Percentiles rank a stretch among this genome's conserved stretches.
Conservation (phyloP, 2,888 invertebrate genomes). For the Creontiades dilutus region DNA sequence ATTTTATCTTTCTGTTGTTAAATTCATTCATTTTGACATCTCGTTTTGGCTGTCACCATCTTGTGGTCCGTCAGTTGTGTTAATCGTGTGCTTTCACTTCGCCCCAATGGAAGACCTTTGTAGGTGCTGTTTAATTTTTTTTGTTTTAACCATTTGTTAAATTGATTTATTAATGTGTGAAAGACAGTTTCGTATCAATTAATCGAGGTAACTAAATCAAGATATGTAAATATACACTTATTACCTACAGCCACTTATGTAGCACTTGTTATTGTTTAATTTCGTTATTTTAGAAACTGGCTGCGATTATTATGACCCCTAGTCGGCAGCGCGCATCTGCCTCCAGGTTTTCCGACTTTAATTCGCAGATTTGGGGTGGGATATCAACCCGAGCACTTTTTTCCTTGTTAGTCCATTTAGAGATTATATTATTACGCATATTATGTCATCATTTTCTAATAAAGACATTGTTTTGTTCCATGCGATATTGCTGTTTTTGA, state of each 20-base stretch:
- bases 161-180: background rate
- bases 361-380: background rate
- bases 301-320: constrained; percentile 63
- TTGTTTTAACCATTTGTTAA: background rate
- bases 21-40: background rate
- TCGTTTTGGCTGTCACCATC: constrained; percentile 60
- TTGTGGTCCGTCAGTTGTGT: background rate
- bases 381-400: background rate
- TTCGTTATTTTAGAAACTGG: constrained; percentile 58
- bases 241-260: background rate
- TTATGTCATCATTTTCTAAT: background rate
- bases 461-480: background rate
- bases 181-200: background rate
- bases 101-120: background rate
- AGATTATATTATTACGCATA: background rate
- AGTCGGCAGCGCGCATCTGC: background rate
- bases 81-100: background rate
- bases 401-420: background rate
- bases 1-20: background rate
- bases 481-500: no score
- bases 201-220: no score
- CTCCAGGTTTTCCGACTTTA: background rate
- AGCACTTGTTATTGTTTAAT: background rate
- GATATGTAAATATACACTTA: background rate
- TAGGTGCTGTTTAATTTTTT: background rate